These are phyloP conservation scores for Halesus radiatus DNA, from an alignment of 1,140 invertebrate species.

Conservation along the genomic window DNA sequence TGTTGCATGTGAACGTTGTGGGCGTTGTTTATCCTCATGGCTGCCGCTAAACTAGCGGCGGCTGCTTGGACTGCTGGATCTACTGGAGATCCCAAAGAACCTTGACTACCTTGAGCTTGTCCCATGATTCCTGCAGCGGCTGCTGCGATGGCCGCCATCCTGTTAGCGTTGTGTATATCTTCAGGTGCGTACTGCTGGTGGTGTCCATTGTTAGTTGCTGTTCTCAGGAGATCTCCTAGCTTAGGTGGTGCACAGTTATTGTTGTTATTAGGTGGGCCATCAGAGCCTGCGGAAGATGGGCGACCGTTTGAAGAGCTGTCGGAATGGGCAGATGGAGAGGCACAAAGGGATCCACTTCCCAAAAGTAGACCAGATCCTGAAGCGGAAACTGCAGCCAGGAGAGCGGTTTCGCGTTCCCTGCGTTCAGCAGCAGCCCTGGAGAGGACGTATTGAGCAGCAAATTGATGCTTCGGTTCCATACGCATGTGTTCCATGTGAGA, in stretches of 20 bases:
- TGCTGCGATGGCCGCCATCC: constrained; percentile 82
- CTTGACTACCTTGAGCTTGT: constrained; percentile 70
- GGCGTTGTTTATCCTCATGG: constrained; percentile 77
- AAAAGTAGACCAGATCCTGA: constrained; percentile 73
- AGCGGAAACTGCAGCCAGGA: constrained; percentile 80
- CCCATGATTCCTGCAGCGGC: constrained; percentile 79
- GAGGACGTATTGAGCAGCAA: constrained; percentile 93
- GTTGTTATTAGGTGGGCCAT: constrained; percentile 78
- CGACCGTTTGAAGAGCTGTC: constrained; percentile 86
- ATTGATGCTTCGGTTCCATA: constrained; percentile 96
- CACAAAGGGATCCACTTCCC: constrained; percentile 75
- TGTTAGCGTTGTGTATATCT: constrained; percentile 78
- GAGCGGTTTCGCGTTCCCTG: constrained; percentile 83
- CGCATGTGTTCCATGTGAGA: constrained; percentile 97
- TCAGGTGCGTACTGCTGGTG: constrained; percentile 79
- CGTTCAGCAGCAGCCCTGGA: constrained; percentile 91
- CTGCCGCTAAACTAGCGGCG: constrained; percentile 83
- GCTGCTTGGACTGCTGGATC: constrained; percentile 76
- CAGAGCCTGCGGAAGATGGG: constrained; percentile 83
- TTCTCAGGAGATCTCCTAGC: constrained; percentile 77
- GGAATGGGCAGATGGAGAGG: constrained; percentile 85
- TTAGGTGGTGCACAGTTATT: constrained; percentile 83
- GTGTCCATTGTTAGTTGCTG: constrained; percentile 68
- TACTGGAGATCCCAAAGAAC: constrained; percentile 60
- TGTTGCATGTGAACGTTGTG: constrained; percentile 65